Conservation (phyloP, 2,113 vertebrate species). For the Menura novaehollandiae region DNA sequence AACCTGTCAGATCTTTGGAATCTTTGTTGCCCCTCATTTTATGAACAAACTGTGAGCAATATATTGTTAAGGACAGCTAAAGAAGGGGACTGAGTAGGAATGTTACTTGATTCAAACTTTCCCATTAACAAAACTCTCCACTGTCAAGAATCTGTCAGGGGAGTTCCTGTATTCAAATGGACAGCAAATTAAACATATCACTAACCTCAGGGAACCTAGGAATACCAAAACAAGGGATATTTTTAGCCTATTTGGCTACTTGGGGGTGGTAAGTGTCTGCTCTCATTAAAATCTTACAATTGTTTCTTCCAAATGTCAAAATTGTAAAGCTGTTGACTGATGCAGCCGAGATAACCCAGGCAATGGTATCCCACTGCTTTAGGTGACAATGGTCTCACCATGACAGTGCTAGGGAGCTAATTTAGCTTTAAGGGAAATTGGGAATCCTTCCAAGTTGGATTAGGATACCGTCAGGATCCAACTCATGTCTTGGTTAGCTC, state of each 20-base stretch:
- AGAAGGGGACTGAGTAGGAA: neutral
- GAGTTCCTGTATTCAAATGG: slow-evolving; percentile 57
- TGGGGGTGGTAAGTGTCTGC: slow-evolving; percentile 17
- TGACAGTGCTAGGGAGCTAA: neutral
- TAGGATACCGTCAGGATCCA: neutral
- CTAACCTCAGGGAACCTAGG: slow-evolving; percentile 21
- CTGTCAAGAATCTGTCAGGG: slow-evolving; percentile 50
- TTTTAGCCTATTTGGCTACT: slow-evolving; percentile 45
- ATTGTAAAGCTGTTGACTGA: slow-evolving; percentile 35
- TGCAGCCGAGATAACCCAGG: neutral
- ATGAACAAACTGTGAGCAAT: neutral
- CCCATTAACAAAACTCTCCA: slow-evolving; percentile 12
- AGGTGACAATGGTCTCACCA: neutral
- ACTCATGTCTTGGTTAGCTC: neutral
- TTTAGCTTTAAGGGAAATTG: slow-evolving; percentile 3
- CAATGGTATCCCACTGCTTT: neutral
- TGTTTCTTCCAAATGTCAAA: slow-evolving; percentile 28
- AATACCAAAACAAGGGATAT: slow-evolving; percentile 50
- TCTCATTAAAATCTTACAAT: slow-evolving; percentile 29
- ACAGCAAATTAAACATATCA: slow-evolving; percentile 67
- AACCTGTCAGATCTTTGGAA: neutral
- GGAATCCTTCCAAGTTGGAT: neutral
- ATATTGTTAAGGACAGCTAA: neutral
- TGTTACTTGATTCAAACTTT: slow-evolving; percentile 27
- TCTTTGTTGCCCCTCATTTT: neutral